These are phyloP conservation scores for Meriones unguiculatus DNA, from an alignment of 2,113 vertebrate species.

Conservation along the genomic window DNA sequence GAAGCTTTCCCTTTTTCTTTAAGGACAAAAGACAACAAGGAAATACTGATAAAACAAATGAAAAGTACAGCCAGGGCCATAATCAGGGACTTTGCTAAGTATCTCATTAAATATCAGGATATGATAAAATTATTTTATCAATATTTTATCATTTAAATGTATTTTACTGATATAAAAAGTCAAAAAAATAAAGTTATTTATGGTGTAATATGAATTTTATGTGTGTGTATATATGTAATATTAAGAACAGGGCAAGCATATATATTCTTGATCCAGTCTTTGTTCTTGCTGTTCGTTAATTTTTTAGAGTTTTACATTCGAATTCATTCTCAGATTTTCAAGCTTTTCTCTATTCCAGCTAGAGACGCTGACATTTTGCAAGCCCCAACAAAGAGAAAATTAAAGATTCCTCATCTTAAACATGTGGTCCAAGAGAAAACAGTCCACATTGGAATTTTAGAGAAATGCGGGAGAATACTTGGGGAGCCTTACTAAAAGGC, in stretches of 20 bases:
- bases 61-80: background rate
- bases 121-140: background rate
- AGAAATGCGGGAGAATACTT: background rate
- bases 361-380: background rate
- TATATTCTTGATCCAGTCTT: background rate
- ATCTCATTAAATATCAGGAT: background rate
- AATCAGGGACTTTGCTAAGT: background rate
- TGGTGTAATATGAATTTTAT: background rate
- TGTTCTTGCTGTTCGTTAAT: background rate
- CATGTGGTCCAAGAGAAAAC: background rate
- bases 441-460: conserved; percentile 13
- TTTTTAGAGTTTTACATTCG: background rate
- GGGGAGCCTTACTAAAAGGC: background rate
- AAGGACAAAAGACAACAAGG: background rate
- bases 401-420: background rate
- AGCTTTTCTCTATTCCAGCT: background rate
- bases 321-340: background rate
- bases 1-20: background rate
- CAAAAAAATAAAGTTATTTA: too few species aligned
- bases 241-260: background rate
- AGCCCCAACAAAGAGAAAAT: background rate
- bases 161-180: background rate
- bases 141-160: background rate
- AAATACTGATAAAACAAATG: background rate
- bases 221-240: background rate